These are phyloP conservation scores for Lophura nycthemera DNA, from an alignment of 2,113 vertebrate genomes.

Conservation along the genomic window DNA sequence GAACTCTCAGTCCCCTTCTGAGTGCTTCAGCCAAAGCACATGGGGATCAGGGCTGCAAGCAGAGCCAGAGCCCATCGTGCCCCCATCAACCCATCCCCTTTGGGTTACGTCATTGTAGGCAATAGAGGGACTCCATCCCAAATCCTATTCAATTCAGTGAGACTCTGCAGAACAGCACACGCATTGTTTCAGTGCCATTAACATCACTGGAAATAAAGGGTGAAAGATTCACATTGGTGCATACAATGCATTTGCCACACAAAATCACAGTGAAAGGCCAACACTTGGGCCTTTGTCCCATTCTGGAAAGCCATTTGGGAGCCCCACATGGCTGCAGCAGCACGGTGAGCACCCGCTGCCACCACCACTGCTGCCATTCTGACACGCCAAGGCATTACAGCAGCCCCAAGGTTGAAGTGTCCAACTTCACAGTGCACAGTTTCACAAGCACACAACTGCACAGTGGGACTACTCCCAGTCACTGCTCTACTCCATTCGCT, in stretches of 20 bases:
- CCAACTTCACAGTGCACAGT: background rate
- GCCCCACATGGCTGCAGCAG: conserved; percentile 46
- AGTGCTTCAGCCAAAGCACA: background rate
- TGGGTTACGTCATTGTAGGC: background rate
- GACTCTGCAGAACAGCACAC: conserved; percentile 28
- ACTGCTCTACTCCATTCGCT: conserved; percentile 54
- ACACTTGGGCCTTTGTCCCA: conserved; percentile 41
- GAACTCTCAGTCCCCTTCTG: too few relatives aligned
- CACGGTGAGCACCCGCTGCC: background rate
- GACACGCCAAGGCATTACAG: conserved; percentile 40
- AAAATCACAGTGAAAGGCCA: conserved; percentile 44
- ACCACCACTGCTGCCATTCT: conserved; percentile 39
- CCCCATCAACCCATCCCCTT: background rate
- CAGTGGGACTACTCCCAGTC: conserved; percentile 40
- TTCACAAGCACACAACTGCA: too few relatives aligned
- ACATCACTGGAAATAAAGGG: conserved; percentile 37
- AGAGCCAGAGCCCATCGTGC: conserved; percentile 33
- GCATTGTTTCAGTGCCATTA: conserved; percentile 41
- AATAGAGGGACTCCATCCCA: conserved; percentile 32
- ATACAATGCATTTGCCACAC: conserved; percentile 11
- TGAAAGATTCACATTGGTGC: conserved; percentile 30
- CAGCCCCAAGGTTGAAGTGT: conserved; percentile 66
- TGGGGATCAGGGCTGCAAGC: conserved; percentile 8
- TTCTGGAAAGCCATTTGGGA: conserved; percentile 52
- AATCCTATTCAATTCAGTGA: background rate